These are phyloP conservation scores for Heliocidaris erythrogramma DNA, from an alignment of 35 echinoderm and acorn worm genomes.

Conservation along the genomic window DNA sequence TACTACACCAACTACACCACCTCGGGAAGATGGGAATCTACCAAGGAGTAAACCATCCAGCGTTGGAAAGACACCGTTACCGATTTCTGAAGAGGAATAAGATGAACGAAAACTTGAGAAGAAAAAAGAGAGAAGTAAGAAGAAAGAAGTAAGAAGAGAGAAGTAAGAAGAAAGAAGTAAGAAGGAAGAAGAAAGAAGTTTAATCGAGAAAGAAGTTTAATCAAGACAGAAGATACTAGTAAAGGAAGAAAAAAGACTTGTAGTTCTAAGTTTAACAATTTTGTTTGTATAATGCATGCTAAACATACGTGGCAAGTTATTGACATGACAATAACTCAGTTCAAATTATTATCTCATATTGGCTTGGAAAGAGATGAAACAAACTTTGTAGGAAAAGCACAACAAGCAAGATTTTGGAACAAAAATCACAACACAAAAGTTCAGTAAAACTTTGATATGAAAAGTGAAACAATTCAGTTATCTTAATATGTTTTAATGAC, in stretches of 20 bases:
- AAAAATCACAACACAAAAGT: conserved; percentile 27
- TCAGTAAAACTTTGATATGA: conserved; percentile 25
- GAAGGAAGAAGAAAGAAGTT: background rate
- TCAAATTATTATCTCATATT: background rate
- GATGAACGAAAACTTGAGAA: no score
- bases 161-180: background rate
- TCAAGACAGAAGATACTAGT: background rate
- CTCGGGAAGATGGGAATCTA: no score
- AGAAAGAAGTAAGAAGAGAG: no score
- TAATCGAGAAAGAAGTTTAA: background rate
- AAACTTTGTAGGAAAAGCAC: background rate
- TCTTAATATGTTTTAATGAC: background rate
- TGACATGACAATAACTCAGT: background rate
- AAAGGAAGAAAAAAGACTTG: conserved; percentile 28
- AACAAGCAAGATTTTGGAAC: background rate
- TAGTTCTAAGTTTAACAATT: background rate
- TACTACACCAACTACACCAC: no score
- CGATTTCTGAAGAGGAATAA: conserved; percentile 30
- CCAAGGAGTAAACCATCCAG: background rate
- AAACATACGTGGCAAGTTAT: conserved; percentile 24
- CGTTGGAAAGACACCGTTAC: background rate
- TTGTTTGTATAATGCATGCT: conserved; percentile 14
- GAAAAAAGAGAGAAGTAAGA: no score
- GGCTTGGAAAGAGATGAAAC: background rate
- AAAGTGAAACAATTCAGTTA: background rate